Evolutionary conservation across 2,797 vertebrate species (phyloP), one percentile per base, ranked within the genome.

Genomic region (Halcyon chelicuti): DNA sequence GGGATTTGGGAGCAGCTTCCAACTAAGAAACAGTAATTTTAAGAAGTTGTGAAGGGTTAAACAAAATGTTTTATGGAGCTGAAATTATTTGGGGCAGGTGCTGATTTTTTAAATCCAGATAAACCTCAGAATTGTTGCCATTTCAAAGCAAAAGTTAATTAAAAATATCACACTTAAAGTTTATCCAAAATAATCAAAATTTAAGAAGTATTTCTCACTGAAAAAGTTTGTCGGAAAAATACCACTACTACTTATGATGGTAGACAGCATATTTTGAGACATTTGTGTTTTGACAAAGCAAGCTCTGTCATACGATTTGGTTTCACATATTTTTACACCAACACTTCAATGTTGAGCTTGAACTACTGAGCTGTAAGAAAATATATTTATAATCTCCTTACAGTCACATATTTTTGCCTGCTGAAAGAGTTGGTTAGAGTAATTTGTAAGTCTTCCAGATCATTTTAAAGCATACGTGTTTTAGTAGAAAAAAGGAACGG

Each of bases 231-330:
- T 70, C 46, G 79, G 73, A 72, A 90, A 74, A 85, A 42, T 73
- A 85, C 89, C 84, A 93, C 71, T 95, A 70, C 84, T 82, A 6
- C 70, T 88, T 73, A 7, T 2, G 33, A 95, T 87, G 86, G 95
- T 77, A 97, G 94, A 93, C 95, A 86, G 86, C 95, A 92, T 86
- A 93, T 96, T 96, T 92, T 63, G 86, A 96, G 92, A 94, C 95
- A 96, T 93, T 94, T 89, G 84, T 97, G 96, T 97, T 97, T 97
- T 97, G 96, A 97, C 94, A 97, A 95, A 97, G 92, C 91, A 71
- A 80, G 75, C 63, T 97, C 90, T 96, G 96, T 96, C 96, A 90
- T 85, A 63, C 95, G 92, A 83, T 96, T 96, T 95, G 92, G 91
- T 85, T 96, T 92, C 4, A 0, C 81, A 58, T 94, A 96, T 97